A percentile compares a stretch with the other conserved stretches of the same genome.
Evolutionary conservation across 2,888 invertebrate genomes (phyloP).

Genomic region (Drosophila tanythrix): DNA sequence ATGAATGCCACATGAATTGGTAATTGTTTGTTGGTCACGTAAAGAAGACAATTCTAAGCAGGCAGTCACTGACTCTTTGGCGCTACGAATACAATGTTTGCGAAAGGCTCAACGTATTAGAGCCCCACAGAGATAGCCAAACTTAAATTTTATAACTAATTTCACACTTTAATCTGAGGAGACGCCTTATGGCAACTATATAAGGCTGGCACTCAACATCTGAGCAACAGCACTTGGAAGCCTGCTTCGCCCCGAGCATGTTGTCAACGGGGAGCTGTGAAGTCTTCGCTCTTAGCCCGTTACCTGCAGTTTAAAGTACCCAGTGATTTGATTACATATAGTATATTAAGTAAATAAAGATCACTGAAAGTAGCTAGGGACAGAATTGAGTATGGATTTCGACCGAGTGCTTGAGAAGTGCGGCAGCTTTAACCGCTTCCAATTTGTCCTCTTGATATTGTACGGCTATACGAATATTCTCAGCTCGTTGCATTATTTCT

Average conservation of each 20-base stretch:
- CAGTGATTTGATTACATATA: not conserved
- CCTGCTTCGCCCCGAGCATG: slow-evolving; percentile 45
- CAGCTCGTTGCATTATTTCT: slow-evolving; percentile 87
- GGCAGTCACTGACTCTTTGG: slow-evolving; percentile 17
- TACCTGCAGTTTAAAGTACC: slow-evolving; percentile 21
- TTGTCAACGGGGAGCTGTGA: slow-evolving; percentile 36
- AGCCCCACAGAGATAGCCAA: slow-evolving; percentile 46
- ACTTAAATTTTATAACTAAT: slow-evolving; percentile 52
- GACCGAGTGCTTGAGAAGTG: slow-evolving; percentile 86
- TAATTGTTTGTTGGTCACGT: not conserved
- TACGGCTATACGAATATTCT: slow-evolving; percentile 86
- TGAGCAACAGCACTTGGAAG: slow-evolving; percentile 41
- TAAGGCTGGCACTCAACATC: slow-evolving; percentile 51
- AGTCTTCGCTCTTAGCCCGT: not conserved
- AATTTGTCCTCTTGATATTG: slow-evolving; percentile 85
- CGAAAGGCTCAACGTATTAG: slow-evolving; percentile 34
- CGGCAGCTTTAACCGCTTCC: slow-evolving; percentile 86
- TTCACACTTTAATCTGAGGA: slow-evolving; percentile 54
- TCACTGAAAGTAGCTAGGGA: not conserved
- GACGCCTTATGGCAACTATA: slow-evolving; percentile 52
- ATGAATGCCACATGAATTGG: not conserved
- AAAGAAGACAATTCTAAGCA: slow-evolving; percentile 29
- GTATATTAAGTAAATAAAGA: not conserved
- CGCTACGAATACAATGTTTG: slow-evolving; percentile 32
- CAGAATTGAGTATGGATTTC: slow-evolving; percentile 82